Conservation (phyloP, 2,797 vertebrate genomes). For the Oreochromis grahami region DNA sequence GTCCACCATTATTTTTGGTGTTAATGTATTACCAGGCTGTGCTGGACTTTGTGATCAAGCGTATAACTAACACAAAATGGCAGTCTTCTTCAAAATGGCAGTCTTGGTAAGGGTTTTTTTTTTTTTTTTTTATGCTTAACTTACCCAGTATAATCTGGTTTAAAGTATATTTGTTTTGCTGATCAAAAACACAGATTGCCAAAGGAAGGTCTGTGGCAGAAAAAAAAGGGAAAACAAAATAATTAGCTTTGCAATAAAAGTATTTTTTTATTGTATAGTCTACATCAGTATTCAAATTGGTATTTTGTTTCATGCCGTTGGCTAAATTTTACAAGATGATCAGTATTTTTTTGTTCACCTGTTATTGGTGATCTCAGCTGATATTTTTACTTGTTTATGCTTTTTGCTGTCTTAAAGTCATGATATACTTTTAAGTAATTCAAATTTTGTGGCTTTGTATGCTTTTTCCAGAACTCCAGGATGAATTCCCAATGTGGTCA, state of each 20-base stretch:
- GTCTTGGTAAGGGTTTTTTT: neutral
- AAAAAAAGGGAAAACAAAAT: neutral
- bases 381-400: neutral
- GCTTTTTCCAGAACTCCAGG: neutral
- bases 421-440: neutral
- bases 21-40: too few species aligned
- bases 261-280: fast-evolving
- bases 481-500: fast-evolving
- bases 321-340: neutral
- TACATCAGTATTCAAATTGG: neutral
- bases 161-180: fast-evolving
- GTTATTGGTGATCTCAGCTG: neutral
- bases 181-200: neutral
- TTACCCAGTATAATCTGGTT: too few species aligned
- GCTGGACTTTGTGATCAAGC: neutral
- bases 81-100: neutral
- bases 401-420: neutral
- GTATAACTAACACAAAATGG: neutral
- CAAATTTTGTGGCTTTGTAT: fast-evolving
- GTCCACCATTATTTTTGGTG: fast-evolving
- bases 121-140: too few species aligned
- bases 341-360: fast-evolving
- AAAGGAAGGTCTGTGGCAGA: neutral
- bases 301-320: fast-evolving
- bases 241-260: fast-evolving